Conservation (phyloP, 2,797 vertebrate genomes). For the Lepidocolaptes lacrymiger region DNA sequence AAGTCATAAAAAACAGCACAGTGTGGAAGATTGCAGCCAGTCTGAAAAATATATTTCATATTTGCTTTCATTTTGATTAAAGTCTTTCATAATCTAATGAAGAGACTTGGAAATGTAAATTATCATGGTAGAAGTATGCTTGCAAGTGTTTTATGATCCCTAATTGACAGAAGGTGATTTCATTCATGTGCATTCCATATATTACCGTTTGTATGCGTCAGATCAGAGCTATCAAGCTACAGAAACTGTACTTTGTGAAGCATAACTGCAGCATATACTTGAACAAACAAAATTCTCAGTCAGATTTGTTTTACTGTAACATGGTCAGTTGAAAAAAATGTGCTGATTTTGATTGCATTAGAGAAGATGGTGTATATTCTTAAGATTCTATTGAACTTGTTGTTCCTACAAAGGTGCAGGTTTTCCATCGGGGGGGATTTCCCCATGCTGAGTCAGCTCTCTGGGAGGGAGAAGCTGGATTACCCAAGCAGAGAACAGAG, state of each 20-base stretch:
- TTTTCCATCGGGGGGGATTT: background rate
- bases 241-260: background rate
- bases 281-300: background rate
- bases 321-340: background rate
- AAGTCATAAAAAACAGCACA: background rate
- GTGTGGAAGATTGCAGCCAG: background rate
- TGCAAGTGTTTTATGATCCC: background rate
- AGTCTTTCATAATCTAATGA: background rate
- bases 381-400: background rate
- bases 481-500: background rate
- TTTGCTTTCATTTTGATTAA: conserved; percentile 8
- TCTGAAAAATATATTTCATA: background rate
- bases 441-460: background rate
- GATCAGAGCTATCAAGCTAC: background rate
- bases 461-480: background rate
- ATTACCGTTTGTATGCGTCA: background rate
- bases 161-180: background rate
- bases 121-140: background rate
- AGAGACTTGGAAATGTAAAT: background rate
- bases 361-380: background rate
- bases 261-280: background rate
- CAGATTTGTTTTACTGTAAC: background rate
- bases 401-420: background rate
- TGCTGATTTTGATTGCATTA: background rate
- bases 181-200: background rate